These are phyloP conservation scores for Cyprinodon variegatus DNA, from an alignment of 2,113 vertebrate species.

Conservation along the genomic window DNA sequence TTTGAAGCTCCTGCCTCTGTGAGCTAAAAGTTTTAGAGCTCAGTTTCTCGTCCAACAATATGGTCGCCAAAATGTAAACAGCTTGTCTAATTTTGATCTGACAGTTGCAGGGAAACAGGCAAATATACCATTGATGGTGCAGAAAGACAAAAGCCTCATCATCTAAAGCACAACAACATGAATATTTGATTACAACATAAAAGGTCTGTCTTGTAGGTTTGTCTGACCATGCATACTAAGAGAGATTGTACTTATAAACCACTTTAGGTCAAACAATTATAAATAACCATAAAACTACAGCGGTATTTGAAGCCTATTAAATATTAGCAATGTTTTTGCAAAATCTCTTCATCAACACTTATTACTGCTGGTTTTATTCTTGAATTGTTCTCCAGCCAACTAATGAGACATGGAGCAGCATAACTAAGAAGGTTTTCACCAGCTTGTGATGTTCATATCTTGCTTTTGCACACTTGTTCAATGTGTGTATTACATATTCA, in stretches of 20 bases:
- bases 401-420: constrained; percentile 29
- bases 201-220: constrained; percentile 53
- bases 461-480: background rate
- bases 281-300: constrained; percentile 44
- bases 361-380: constrained; percentile 18
- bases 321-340: constrained; percentile 54
- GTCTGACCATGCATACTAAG: constrained; percentile 51
- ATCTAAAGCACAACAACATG: constrained; percentile 65
- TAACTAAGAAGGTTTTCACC: constrained; percentile 20
- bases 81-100: constrained; percentile 41
- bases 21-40: constrained; percentile 15
- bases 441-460: constrained; percentile 25
- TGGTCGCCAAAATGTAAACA: constrained; percentile 28
- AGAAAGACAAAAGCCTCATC: constrained; percentile 47
- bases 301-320: constrained; percentile 55
- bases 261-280: constrained; percentile 46
- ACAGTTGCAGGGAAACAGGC: constrained; percentile 16
- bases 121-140: constrained; percentile 49
- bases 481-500: background rate
- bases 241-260: constrained; percentile 23
- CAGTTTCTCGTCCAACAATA: constrained; percentile 6
- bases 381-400: constrained; percentile 27
- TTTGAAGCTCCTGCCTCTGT: background rate
- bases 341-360: constrained; percentile 49
- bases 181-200: constrained; percentile 77